These are phyloP conservation scores for Stramonita haemastoma DNA, from an alignment of 2,888 invertebrate species.

Conservation along the genomic window DNA sequence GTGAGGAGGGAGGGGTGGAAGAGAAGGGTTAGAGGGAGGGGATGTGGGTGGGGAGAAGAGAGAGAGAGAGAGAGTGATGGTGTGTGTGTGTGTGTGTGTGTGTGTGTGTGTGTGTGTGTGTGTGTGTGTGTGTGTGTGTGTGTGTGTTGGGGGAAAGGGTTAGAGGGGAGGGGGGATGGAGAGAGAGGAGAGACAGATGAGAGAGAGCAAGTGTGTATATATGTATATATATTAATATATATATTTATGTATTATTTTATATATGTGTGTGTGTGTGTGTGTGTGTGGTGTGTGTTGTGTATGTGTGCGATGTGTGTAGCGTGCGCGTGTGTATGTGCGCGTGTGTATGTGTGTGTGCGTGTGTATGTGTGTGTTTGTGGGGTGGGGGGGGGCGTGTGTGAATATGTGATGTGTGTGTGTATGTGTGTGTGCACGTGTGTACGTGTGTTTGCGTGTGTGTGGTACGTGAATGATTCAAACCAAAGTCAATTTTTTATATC, in stretches of 20 bases:
- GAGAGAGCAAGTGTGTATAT: too few species aligned
- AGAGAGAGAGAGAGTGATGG: background rate
- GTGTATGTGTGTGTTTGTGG: background rate
- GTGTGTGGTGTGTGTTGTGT: background rate
- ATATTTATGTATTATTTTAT: too few species aligned
- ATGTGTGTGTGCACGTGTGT: background rate
- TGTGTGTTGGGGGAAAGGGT: too few species aligned
- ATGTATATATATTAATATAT: too few species aligned
- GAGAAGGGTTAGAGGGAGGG: too few species aligned
- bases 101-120: background rate
- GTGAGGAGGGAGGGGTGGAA: background rate
- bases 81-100: conserved; percentile 4
- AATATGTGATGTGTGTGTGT: background rate
- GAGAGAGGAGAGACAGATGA: too few species aligned
- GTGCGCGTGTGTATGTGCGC: background rate
- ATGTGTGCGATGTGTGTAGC: background rate
- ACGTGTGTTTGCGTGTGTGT: background rate
- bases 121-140: background rate
- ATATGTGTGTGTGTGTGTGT: conserved; percentile 10
- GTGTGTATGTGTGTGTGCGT: background rate
- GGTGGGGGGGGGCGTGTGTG: background rate
- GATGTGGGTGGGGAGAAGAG: background rate
- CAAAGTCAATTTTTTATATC: too few species aligned
- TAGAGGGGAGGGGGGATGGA: too few species aligned
- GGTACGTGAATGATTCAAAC: background rate